Conservation (phyloP, 2,888 invertebrate genomes). For the Eurois occulta region DNA sequence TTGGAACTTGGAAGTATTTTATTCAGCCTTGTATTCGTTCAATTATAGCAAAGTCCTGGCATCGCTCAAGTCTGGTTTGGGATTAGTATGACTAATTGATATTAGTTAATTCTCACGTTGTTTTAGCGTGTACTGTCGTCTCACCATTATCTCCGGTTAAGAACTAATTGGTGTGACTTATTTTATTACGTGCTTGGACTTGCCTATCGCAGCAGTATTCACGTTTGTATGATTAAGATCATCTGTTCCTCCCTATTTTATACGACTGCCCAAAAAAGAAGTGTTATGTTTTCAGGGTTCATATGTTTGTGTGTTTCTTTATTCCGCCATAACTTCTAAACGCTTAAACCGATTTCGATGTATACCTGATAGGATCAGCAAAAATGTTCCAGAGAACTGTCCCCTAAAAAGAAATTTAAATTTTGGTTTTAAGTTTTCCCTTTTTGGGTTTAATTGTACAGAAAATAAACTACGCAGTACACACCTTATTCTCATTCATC, state of each 20-base stretch:
- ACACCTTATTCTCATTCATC: no score
- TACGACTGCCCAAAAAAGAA: neutral
- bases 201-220: neutral
- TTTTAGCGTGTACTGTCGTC: constrained; percentile 19
- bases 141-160: constrained; percentile 28
- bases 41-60: constrained; percentile 27
- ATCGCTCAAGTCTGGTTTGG: constrained; percentile 20
- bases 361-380: neutral
- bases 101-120: constrained; percentile 42
- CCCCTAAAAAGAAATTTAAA: no score
- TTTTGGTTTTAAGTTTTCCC: no score
- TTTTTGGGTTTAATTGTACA: no score
- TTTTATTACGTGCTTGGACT: constrained; percentile 33
- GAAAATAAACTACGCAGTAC: no score
- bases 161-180: constrained; percentile 36
- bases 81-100: constrained; percentile 48
- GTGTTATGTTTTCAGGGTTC: neutral
- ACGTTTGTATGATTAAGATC: neutral
- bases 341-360: neutral
- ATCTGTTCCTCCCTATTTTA: neutral
- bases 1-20: constrained; percentile 46
- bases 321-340: neutral
- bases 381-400: no score
- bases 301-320: neutral
- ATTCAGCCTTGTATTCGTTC: constrained; percentile 28